These are phyloP conservation scores for Lethrus apterus DNA, from an alignment of 1,140 invertebrate genomes.

Conservation along the genomic window DNA sequence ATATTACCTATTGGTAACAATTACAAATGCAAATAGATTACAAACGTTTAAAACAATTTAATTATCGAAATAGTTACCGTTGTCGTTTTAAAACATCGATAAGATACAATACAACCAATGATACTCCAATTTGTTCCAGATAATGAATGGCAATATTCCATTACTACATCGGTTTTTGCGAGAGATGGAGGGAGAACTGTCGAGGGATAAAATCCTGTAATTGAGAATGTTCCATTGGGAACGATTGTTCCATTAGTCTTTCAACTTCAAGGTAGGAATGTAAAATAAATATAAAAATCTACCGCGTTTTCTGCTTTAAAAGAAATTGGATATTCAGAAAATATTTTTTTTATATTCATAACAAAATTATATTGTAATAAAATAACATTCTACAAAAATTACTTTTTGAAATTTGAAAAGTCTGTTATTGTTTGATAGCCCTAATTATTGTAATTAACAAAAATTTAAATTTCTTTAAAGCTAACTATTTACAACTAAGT, in stretches of 20 bases:
- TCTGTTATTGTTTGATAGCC: too few relatives aligned
- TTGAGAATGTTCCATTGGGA: conserved; percentile 24
- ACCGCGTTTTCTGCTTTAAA: conserved; percentile 14
- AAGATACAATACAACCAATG: conserved; percentile 22
- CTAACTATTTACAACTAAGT: too few relatives aligned
- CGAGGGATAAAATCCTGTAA: conserved; percentile 24
- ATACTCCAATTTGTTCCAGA: conserved; percentile 23
- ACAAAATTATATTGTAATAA: too few relatives aligned
- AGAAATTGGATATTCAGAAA: conserved; percentile 14
- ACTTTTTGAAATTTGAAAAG: too few relatives aligned
- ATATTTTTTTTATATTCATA: neutral
- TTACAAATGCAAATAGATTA: too few relatives aligned
- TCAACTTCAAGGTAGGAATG: conserved; percentile 20
- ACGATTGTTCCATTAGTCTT: conserved; percentile 25
- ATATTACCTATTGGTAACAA: too few relatives aligned
- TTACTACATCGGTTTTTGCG: conserved; percentile 16
- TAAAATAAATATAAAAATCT: conserved; percentile 23
- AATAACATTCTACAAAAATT: too few relatives aligned
- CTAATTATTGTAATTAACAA: too few relatives aligned
- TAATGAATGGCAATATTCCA: conserved; percentile 25
- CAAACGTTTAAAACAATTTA: too few relatives aligned
- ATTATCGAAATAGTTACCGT: too few relatives aligned
- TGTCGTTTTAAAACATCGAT: too few relatives aligned
- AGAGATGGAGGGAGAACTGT: conserved; percentile 19
- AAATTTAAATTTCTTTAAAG: too few relatives aligned